These are phyloP conservation scores for Trichonephila clavipes DNA, from an alignment of 1,140 invertebrate genomes.

Conservation along the genomic window DNA sequence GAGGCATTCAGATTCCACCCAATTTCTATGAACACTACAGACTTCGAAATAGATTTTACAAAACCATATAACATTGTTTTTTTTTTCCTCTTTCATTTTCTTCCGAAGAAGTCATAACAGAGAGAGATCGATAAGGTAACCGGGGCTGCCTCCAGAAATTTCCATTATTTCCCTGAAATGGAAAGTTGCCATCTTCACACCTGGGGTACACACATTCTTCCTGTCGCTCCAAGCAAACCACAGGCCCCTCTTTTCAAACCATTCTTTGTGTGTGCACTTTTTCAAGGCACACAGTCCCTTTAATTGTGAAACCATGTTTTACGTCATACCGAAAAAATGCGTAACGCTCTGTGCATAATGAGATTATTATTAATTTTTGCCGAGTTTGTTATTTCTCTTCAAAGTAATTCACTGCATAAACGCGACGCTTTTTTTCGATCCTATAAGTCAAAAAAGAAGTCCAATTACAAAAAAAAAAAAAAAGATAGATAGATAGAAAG, in stretches of 20 bases:
- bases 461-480: no score
- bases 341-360: no score
- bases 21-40: constrained; percentile 7
- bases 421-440: no score
- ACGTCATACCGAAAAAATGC: no score
- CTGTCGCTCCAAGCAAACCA: neutral
- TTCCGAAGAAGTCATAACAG: neutral
- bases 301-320: no score
- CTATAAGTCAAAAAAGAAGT: no score
- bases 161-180: constrained; percentile 52
- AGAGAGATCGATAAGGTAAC: constrained; percentile 28
- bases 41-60: constrained; percentile 32
- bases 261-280: neutral
- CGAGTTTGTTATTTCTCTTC: no score
- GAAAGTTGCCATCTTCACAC: constrained; percentile 42
- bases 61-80: constrained; percentile 32
- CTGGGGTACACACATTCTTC: neutral
- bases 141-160: constrained; percentile 24
- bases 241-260: neutral
- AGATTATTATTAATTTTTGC: no score
- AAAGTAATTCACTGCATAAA: no score
- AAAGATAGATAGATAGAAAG: no score
- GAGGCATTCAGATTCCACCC: neutral
- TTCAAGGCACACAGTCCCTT: no score
- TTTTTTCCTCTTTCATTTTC: neutral